Conservation (phyloP, 2,113 vertebrate genomes). For the Esox niger region DNA sequence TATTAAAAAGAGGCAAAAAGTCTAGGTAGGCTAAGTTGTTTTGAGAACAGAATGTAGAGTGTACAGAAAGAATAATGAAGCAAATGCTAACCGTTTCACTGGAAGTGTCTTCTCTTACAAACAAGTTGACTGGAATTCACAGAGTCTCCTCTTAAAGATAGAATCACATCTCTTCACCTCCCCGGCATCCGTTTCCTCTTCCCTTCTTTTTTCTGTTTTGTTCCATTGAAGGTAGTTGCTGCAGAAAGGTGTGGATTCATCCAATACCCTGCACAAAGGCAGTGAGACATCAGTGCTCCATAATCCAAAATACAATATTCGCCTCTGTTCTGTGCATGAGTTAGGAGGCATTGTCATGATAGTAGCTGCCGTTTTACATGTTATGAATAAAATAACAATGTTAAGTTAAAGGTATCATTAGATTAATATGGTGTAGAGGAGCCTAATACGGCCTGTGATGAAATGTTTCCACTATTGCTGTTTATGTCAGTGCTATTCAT, state of each 20-base stretch:
- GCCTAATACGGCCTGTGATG: neutral
- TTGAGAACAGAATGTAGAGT: too few relatives aligned
- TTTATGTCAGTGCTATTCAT: neutral
- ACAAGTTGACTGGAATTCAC: neutral
- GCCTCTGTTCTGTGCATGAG: neutral
- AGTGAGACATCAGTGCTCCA: neutral
- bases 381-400: neutral
- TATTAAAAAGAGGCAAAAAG: too few relatives aligned
- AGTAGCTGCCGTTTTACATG: neutral
- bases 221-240: neutral
- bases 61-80: too few relatives aligned
- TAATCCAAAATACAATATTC: neutral
- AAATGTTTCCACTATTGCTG: neutral
- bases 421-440: neutral
- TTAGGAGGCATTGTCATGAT: neutral
- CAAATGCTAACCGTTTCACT: too few relatives aligned
- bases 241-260: neutral
- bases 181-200: conserved; percentile 6
- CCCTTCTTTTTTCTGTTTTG: neutral
- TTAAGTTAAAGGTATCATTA: neutral
- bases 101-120: neutral
- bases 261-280: neutral
- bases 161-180: conserved; percentile 13
- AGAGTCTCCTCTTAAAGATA: conserved; percentile 23
- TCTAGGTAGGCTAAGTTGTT: too few relatives aligned